These are phyloP conservation scores for Caenorhabditis sinica DNA, from an alignment of 2,888 invertebrate genomes.

Conservation along the genomic window DNA sequence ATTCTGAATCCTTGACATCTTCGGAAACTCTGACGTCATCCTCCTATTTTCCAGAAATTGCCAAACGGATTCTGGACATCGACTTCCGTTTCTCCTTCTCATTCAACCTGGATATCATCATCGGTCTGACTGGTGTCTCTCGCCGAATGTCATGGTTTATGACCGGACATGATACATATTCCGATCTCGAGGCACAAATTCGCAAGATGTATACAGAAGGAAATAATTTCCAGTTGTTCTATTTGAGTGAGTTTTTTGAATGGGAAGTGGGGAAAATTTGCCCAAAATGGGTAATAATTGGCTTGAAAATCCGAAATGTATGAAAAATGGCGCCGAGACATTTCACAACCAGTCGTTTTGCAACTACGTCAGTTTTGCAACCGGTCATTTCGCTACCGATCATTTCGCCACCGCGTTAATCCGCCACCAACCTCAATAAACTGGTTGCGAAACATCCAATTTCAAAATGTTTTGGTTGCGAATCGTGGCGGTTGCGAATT, in stretches of 20 bases:
- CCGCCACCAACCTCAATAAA: too few species aligned
- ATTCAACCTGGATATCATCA: background rate
- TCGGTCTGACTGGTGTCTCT: background rate
- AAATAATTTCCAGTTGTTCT: conserved; percentile 17
- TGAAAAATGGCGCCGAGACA: too few species aligned
- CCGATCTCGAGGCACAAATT: background rate
- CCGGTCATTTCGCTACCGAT: too few species aligned
- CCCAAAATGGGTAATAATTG: too few species aligned
- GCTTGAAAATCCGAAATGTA: background rate
- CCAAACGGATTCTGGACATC: background rate
- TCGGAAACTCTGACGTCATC: background rate
- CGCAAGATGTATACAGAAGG: background rate
- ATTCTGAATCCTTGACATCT: background rate
- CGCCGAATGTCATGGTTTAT: background rate
- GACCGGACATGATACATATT: background rate
- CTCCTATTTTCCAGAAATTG: conserved; percentile 11
- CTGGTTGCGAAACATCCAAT: too few species aligned
- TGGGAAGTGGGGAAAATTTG: too few species aligned
- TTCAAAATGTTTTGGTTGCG: too few species aligned
- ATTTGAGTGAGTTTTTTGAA: conserved; percentile 6
- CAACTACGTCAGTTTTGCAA: too few species aligned
- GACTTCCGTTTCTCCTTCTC: background rate
- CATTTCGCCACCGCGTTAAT: too few species aligned
- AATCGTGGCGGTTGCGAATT: too few species aligned
- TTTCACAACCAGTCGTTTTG: too few species aligned